Base-by-base conservation (phyloP, 2,113 vertebrate genomes). In the Indicator indicator region DNA sequence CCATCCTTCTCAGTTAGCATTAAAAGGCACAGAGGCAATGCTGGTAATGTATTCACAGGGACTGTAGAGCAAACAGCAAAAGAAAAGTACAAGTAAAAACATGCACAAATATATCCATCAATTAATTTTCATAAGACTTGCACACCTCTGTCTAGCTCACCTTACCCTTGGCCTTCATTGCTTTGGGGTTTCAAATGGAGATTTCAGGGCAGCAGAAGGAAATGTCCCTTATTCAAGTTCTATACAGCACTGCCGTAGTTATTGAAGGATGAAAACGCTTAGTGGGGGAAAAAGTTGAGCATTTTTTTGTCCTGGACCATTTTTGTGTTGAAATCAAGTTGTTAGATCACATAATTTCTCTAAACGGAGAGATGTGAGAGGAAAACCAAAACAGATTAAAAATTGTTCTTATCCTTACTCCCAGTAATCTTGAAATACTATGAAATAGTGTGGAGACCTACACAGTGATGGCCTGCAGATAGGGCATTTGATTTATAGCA, bases 261-360 rank as follows among this genome's bases (percentile, higher is more conserved):
- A 11, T 21, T 3, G 3, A 82, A 65, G 46, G 42, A 69, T 71
- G 38, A 75, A 89, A 84, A 62, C 26, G 6, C 9, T 30, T 52
- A 1, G 44, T 62, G 3, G 5, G 21, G 2, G 0, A 44, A 80
- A 86, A n/a, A 62, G 55, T n/a, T 7, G 2, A n/a, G 8, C 11
- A 48, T 21, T 40, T 91, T 10, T 9, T 32, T 63, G 10, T 50
- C 40, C 23, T 59, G 52, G 56, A 64, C 6, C 17, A n/a, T 83
- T 93, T 81, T 42, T 9, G 21, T 42, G 11, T 32, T 55, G 48
- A 76, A 92, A 73, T 11, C 64, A 65, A 62, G 18, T 42, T 52
- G 19, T 50, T 60, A 62, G 23, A 42, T 83, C 56, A 72, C 5
- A 3, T 26, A 28, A 79, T 83, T 89, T 92, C 56, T 94, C 56